Conservation (phyloP, 2,113 vertebrate genomes). For the Sardina pilchardus region DNA sequence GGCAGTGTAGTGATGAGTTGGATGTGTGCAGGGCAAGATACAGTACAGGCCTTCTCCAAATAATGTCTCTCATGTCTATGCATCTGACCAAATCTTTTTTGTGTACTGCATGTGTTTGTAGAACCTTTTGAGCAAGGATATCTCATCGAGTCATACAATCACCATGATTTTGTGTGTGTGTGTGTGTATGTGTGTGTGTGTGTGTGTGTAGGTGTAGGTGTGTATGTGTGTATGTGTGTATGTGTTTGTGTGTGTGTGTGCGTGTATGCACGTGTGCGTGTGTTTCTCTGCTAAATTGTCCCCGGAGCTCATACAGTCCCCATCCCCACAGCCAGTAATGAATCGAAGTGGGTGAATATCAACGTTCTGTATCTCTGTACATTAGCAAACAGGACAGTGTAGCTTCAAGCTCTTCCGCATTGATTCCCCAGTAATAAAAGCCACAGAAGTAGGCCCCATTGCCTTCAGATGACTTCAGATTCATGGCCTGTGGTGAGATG, state of each 20-base stretch:
- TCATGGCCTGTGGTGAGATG: background rate
- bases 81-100: background rate
- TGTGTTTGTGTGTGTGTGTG: slow-evolving; percentile 12
- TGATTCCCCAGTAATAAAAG: background rate
- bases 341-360: background rate
- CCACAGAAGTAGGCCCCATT: background rate
- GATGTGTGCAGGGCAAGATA: background rate
- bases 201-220: background rate
- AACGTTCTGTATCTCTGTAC: background rate
- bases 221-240: slow-evolving; percentile 11
- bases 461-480: background rate
- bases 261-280: background rate
- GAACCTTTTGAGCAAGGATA: background rate
- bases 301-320: too few species aligned
- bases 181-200: background rate
- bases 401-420: background rate
- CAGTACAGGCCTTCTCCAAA: background rate
- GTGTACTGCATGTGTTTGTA: background rate
- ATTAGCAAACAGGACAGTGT: background rate
- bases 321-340: too few species aligned
- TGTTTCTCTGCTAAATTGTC: background rate
- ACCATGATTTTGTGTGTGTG: background rate
- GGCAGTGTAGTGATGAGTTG: background rate
- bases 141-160: background rate
- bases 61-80: background rate